Evolutionary conservation across 2,888 invertebrate species (phyloP).

Genomic region (Amblyjoppa fuscipennis): DNA sequence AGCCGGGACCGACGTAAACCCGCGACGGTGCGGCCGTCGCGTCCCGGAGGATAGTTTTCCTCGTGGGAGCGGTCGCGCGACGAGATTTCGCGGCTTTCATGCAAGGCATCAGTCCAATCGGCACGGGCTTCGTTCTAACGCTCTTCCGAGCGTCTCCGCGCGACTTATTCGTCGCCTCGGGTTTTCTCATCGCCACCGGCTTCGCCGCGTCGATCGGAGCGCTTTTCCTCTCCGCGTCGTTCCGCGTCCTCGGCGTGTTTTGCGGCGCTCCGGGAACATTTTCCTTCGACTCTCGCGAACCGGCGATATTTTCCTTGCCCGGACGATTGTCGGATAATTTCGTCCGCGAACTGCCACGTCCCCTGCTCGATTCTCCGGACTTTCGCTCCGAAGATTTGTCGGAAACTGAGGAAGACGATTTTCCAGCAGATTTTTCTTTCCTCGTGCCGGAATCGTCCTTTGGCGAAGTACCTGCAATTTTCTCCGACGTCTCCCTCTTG

Average conservation of each 20-base stretch:
- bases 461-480: not conserved
- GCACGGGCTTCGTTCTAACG: not conserved
- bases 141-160: not conserved
- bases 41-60: slow-evolving; percentile 53
- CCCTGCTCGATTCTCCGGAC: too few relatives aligned
- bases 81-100: slow-evolving; percentile 30
- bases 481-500: not conserved
- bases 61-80: slow-evolving; percentile 32
- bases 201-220: not conserved
- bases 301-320: slow-evolving; percentile 51
- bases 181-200: not conserved
- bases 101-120: slow-evolving; percentile 53
- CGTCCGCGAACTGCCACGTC: not conserved
- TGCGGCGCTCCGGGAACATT: slow-evolving; percentile 8
- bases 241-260: slow-evolving; percentile 17
- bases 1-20: slow-evolving; percentile 72
- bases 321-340: not conserved
- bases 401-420: not conserved
- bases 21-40: slow-evolving; percentile 38
- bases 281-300: not conserved
- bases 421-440: not conserved
- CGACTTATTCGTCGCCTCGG: not conserved
- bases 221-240: not conserved
- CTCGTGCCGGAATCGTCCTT: not conserved
- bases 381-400: not conserved